Evolutionary conservation across 2,888 invertebrate species (phyloP), one percentile per base, ranked within the genome.

Genomic region (Polydrusus pterygomalis): DNA sequence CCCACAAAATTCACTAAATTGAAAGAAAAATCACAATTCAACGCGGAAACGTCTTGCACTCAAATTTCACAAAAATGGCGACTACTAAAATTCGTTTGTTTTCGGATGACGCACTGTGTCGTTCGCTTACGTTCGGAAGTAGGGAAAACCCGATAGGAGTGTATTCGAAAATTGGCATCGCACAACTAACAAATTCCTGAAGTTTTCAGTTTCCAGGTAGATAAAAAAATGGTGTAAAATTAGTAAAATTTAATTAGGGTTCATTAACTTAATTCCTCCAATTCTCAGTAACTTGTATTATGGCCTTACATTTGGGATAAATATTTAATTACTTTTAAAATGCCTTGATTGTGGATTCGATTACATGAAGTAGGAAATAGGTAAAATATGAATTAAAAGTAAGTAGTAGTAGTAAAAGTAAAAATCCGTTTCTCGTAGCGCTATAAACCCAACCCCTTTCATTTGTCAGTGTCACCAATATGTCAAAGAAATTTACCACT

Each of bases 21-120:
- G 9, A 34, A 49, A 15, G 45, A 70, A 70, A 45, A 60, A 17
- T 25, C 18, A 34, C 70, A 17, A 5, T 60, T 15, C 58, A 30
- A 60, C 62, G 62, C 70, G 18, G 15, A 58, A 69, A 30, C 18
- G 51, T 54, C 49, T 47, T 18, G 20, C 49, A 49, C 60, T 49
- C 49, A 63, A 40, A 70, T 45, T 60, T 49, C 60, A 47, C 63
- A 70, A 70, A 70, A 54, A 70, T 70, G 70, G 70, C 70, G 70
- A 70, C 70, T 60, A 25, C 15, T 17, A 34, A 49, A n/a, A 25
- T 25, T 69, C 69, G 69, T 60, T 18, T 56, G 17, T 45, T 54
- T 68, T 56, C 43, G 68, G 6, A n/a, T 38, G 20, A 40, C 54
- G 68, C 47, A 38, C 34, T 20, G 20, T 9, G 1, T 8, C 1